phyloP scores from a whole-genome alignment of 2,113 vertebrate species.

The Sigmodon hispidus region DNA sequence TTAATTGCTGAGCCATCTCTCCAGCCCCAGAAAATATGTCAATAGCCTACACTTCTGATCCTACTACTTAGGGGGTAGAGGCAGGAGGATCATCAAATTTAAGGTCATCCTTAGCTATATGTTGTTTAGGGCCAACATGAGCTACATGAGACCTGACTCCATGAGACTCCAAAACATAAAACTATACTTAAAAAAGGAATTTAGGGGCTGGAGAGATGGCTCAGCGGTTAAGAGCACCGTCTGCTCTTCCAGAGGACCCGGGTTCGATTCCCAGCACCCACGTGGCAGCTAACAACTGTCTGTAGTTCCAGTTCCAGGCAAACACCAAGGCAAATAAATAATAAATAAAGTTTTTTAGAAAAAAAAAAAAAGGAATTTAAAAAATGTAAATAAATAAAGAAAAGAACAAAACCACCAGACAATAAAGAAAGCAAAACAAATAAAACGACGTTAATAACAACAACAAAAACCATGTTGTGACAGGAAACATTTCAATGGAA shows the following conservation, averaged over 20 bases:
- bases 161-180: background rate
- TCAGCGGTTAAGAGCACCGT: no score
- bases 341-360: no score
- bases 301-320: no score
- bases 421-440: background rate
- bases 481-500: background rate
- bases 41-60: background rate
- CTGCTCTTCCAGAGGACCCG: no score
- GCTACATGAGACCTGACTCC: background rate
- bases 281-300: no score
- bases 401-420: background rate
- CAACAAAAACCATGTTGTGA: background rate
- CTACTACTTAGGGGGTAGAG: background rate
- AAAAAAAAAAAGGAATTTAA: no score
- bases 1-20: background rate
- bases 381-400: background rate
- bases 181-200: background rate
- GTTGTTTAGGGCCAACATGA: background rate
- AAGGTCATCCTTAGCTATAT: background rate
- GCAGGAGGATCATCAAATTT: background rate
- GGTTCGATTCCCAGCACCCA: no score
- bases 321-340: no score
- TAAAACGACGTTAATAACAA: background rate
- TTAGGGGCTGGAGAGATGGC: no score
- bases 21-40: background rate